Percentiles rank a stretch among this genome's conserved stretches.
Evolutionary conservation across 2,888 invertebrate species (phyloP).

Genomic region (Hypercompe scribonia): DNA sequence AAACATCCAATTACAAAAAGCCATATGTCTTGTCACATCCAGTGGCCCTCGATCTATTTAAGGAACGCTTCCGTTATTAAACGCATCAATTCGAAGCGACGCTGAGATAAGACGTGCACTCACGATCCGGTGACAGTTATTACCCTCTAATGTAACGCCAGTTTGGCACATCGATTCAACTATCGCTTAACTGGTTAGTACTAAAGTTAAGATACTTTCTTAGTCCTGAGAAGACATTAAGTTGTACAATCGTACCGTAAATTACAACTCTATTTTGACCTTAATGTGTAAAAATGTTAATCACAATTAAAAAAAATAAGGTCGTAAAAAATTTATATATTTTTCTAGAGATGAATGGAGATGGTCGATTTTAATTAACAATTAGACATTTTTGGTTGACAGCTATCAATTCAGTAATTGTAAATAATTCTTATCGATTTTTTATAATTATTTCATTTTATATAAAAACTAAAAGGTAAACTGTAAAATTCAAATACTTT

Average conservation of each 20-base stretch:
- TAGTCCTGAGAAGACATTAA: not conserved
- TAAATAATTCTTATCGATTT: no score
- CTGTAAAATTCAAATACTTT: no score
- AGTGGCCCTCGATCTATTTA: constrained; percentile 54
- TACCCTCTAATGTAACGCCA: constrained; percentile 71
- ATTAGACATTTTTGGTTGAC: no score
- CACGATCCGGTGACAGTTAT: constrained; percentile 74
- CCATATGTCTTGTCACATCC: constrained; percentile 48
- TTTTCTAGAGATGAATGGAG: no score
- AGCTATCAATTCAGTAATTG: no score
- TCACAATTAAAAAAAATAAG: no score
- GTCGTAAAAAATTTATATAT: no score
- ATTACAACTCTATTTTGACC: not conserved
- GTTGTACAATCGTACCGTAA: not conserved
- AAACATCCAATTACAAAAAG: constrained; percentile 25
- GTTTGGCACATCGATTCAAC: constrained; percentile 65
- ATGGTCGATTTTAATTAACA: no score
- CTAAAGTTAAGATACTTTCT: constrained; percentile 40
- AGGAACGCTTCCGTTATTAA: constrained; percentile 77
- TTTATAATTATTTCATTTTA: no score
- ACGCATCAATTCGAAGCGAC: constrained; percentile 77
- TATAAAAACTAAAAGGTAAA: no score
- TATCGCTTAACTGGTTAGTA: constrained; percentile 58
- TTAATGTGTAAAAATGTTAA: not conserved
- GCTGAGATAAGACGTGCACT: constrained; percentile 76